These are phyloP conservation scores for Dicaeum eximium DNA, from an alignment of 2,113 vertebrate genomes.

Conservation along the genomic window DNA sequence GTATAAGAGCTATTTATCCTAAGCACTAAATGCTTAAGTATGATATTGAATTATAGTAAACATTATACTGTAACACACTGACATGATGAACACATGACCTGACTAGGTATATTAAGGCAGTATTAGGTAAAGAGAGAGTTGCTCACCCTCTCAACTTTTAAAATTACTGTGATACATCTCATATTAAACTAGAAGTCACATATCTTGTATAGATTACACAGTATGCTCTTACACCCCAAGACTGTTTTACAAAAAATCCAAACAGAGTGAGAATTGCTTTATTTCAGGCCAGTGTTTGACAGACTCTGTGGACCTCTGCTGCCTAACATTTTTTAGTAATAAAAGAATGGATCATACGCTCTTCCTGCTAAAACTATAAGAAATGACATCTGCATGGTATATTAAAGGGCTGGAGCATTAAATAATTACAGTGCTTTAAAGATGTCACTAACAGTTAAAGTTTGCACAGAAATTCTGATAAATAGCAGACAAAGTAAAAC, in stretches of 20 bases:
- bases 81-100: not conserved
- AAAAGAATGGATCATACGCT: not conserved
- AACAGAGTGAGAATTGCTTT: not conserved
- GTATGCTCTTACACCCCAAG: not conserved
- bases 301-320: not conserved
- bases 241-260: not conserved
- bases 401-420: not conserved
- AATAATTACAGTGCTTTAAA: not conserved
- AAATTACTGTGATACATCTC: not conserved
- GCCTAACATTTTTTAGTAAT: not conserved
- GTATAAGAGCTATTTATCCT: not conserved
- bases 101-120: not conserved
- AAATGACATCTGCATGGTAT: not conserved
- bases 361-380: not conserved
- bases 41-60: not conserved
- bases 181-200: not conserved
- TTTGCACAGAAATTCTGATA: not conserved
- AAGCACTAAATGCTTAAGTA: not conserved
- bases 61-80: not conserved
- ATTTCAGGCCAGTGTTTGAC: not conserved
- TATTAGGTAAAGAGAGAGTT: not conserved
- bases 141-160: not conserved
- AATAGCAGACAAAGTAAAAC: conserved; percentile 3
- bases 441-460: not conserved
- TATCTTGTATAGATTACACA: not conserved